phyloP scores from a whole-genome alignment of 2,113 vertebrate species.

The Rhinolophus sinicus region DNA sequence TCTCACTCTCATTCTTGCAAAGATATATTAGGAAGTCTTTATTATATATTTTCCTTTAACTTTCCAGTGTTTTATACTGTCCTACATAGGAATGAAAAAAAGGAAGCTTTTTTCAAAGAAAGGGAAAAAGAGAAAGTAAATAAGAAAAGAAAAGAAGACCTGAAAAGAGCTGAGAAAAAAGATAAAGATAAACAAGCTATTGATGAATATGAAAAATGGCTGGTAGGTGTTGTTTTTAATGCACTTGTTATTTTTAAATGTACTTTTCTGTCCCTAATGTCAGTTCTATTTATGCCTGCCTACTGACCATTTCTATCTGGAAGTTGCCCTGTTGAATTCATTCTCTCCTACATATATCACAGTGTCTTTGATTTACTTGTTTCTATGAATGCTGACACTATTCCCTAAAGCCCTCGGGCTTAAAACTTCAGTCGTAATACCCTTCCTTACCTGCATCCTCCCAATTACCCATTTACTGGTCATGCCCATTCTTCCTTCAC shows the following conservation, averaged over 20 bases:
- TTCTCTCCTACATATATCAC: background rate
- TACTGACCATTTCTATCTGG: background rate
- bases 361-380: background rate
- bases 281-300: background rate
- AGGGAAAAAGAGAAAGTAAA: conserved; percentile 84
- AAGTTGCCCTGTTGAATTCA: background rate
- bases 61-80: conserved; percentile 7
- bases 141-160: conserved; percentile 85
- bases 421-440: background rate
- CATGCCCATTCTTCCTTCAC: background rate
- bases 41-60: background rate
- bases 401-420: background rate
- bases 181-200: conserved; percentile 90
- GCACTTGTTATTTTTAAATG: background rate
- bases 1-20: background rate
- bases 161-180: conserved; percentile 88
- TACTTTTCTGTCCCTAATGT: background rate
- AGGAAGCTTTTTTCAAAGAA: conserved; percentile 88
- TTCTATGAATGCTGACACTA: background rate
- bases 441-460: background rate
- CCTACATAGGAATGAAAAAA: conserved; percentile 89
- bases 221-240: conserved; percentile 87
- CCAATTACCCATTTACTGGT: background rate
- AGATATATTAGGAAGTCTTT: background rate
- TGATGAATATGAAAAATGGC: conserved; percentile 93